phyloP scores from a whole-genome alignment of 2,888 invertebrate species.

The Cataglyphis rosenhaueri region DNA sequence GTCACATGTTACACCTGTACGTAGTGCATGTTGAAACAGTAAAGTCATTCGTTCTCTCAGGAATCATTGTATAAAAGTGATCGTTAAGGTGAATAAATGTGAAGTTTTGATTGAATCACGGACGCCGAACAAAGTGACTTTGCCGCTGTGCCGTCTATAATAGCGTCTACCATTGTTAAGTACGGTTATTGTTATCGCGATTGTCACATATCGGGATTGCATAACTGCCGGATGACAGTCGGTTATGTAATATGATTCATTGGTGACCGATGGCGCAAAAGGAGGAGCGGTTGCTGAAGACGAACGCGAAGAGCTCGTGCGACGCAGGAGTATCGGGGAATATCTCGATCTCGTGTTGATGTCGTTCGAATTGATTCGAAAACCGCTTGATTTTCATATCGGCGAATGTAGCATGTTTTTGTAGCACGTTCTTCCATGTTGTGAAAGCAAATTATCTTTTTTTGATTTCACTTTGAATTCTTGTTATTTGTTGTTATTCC shows the following conservation, averaged over 20 bases:
- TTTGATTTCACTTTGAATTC: too few relatives aligned
- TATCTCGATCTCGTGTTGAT: neutral
- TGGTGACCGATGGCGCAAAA: neutral
- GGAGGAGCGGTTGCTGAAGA: neutral
- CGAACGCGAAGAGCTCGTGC: constrained; percentile 26
- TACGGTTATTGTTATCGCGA: constrained; percentile 42
- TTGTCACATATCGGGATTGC: constrained; percentile 29
- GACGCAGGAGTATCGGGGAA: neutral
- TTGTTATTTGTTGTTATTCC: too few relatives aligned
- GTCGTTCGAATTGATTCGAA: neutral
- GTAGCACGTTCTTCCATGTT: neutral
- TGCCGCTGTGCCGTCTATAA: neutral
- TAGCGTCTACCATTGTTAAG: constrained; percentile 27
- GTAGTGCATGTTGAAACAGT: neutral
- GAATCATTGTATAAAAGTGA: neutral
- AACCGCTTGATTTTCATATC: neutral
- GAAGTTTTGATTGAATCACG: neutral
- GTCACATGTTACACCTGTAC: neutral
- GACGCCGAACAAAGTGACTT: neutral
- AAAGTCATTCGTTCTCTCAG: neutral
- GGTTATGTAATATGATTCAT: constrained; percentile 40
- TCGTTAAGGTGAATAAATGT: constrained; percentile 25
- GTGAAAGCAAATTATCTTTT: neutral
- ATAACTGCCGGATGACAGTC: constrained; percentile 44
- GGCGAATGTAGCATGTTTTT: neutral